These are phyloP conservation scores for Eulemur rubriventer DNA, from an alignment of 2,797 vertebrate genomes.

Conservation along the genomic window DNA sequence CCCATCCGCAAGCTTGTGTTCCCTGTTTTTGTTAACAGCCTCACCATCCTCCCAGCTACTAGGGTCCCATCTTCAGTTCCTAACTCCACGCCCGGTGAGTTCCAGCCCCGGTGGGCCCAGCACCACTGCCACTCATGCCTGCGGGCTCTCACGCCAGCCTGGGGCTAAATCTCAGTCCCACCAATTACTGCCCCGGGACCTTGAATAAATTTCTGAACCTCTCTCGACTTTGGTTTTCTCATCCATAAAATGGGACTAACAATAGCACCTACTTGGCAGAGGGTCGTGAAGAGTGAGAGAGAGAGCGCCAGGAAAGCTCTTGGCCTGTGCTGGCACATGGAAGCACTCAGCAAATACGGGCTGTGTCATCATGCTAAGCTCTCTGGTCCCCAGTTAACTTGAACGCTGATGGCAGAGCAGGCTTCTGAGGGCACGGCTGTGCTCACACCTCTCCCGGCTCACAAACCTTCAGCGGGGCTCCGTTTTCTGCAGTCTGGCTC, in stretches of 20 bases:
- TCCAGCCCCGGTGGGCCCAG: neutral
- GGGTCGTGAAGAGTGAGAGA: rapidly evolving
- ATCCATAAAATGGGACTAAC: neutral
- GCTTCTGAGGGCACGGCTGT: neutral
- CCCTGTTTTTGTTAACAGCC: neutral
- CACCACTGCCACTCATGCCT: neutral
- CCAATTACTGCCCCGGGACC: neutral
- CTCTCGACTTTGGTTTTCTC: neutral
- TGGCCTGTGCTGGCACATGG: neutral
- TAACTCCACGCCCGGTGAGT: neutral
- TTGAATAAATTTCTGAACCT: neutral
- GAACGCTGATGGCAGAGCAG: neutral
- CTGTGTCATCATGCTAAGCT: neutral
- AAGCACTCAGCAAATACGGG: neutral
- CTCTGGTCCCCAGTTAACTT: neutral
- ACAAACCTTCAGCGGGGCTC: neutral
- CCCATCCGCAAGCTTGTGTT: neutral
- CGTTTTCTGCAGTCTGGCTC: neutral
- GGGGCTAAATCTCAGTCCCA: neutral
- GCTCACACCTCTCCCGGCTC: neutral
- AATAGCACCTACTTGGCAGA: neutral
- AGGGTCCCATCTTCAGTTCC: neutral
- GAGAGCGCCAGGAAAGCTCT: neutral
- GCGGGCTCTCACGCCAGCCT: too few relatives aligned
- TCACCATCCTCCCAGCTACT: neutral